Evolutionary conservation across 2,888 invertebrate genomes (phyloP).

Genomic region (Ferdinandea cuprea): DNA sequence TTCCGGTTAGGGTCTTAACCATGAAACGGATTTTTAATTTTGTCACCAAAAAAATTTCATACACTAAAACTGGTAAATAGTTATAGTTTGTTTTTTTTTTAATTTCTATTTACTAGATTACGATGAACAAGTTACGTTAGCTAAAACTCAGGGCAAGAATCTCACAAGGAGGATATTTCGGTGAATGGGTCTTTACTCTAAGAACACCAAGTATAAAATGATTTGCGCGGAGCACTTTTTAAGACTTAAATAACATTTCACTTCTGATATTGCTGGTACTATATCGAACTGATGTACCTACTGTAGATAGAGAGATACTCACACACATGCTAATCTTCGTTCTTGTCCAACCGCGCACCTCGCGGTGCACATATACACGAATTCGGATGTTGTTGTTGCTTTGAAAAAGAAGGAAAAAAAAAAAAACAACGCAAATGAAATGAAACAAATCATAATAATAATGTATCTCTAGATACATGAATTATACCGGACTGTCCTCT

Average conservation of each 20-base stretch:
- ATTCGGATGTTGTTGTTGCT: slow-evolving; percentile 59
- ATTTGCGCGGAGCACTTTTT: slow-evolving; percentile 83
- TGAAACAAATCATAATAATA: slow-evolving; percentile 72
- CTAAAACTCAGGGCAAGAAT: slow-evolving; percentile 16
- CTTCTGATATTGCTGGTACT: slow-evolving; percentile 76
- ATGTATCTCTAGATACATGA: slow-evolving; percentile 73
- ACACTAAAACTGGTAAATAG: background rate
- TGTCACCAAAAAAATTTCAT: background rate
- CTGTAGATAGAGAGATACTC: slow-evolving; percentile 69
- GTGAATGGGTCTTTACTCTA: slow-evolving; percentile 81
- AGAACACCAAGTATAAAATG: slow-evolving; percentile 83
- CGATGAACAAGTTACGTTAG: slow-evolving; percentile 6
- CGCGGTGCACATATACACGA: slow-evolving; percentile 58
- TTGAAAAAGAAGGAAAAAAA: slow-evolving; percentile 27
- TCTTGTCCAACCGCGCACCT: slow-evolving; percentile 71
- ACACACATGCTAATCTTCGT: slow-evolving; percentile 72
- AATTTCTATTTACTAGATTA: background rate
- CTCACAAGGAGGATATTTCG: slow-evolving; percentile 50
- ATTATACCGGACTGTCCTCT: slow-evolving; percentile 57
- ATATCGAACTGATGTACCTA: slow-evolving; percentile 71
- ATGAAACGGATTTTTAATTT: background rate
- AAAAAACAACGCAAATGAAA: slow-evolving; percentile 52
- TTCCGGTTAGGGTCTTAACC: background rate
- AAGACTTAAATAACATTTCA: slow-evolving; percentile 83
- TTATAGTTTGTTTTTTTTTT: background rate